phyloP scores from a whole-genome alignment of 2,888 invertebrate species.

The Gastrophysa polygoni region DNA sequence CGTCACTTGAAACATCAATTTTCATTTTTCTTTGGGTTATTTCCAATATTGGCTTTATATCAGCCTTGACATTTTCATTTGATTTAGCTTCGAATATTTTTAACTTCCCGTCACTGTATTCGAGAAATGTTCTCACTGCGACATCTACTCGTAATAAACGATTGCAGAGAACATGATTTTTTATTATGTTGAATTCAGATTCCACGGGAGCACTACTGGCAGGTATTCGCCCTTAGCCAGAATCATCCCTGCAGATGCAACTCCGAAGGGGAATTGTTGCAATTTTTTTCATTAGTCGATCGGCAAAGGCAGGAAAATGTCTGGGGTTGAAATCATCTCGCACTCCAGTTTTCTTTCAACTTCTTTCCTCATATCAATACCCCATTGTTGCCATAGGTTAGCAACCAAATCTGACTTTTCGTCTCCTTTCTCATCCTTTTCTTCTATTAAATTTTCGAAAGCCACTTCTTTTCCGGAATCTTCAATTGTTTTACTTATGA shows the following conservation, averaged over 20 bases:
- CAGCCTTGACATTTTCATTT: neutral
- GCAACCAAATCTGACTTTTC: neutral
- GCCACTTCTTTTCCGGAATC: neutral
- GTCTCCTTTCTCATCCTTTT: no score
- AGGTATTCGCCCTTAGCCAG: neutral
- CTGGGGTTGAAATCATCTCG: constrained; percentile 2
- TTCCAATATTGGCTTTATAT: neutral
- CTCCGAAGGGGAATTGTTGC: neutral
- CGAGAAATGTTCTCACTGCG: neutral
- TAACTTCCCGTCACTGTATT: neutral
- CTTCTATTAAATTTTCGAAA: neutral
- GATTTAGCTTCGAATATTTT: neutral
- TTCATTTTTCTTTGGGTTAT: neutral
- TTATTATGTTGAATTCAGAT: neutral
- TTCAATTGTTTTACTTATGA: no score
- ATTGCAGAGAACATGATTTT: neutral
- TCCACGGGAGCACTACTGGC: neutral
- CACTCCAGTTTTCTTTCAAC: neutral
- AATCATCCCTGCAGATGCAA: neutral
- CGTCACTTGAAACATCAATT: neutral
- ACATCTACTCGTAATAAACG: neutral
- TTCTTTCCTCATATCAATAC: neutral
- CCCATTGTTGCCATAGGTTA: neutral
- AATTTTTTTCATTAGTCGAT: neutral
- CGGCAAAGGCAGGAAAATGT: neutral